Conservation (phyloP, 2,888 invertebrate genomes). For the Drosophila meridionalis region DNA sequence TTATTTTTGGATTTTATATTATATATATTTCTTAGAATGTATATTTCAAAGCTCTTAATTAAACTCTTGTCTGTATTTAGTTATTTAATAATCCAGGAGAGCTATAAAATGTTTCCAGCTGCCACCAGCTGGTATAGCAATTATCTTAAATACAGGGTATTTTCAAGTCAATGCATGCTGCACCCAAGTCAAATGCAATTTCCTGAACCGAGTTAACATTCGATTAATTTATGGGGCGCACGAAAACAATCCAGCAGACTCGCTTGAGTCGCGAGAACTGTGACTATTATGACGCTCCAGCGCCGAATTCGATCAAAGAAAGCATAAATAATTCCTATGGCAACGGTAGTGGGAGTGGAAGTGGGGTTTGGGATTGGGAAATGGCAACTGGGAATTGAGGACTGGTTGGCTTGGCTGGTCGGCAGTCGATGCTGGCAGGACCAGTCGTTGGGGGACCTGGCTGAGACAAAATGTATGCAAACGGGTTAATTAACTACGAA, state of each 20-base stretch:
- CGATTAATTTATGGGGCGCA: slow-evolving; percentile 70
- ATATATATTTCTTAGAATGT: neutral
- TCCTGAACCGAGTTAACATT: slow-evolving; percentile 60
- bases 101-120: neutral
- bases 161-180: neutral
- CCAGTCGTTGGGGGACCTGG: slow-evolving; percentile 43
- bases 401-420: slow-evolving; percentile 1
- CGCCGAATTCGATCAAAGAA: slow-evolving; percentile 78
- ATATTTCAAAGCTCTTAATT: neutral
- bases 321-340: slow-evolving; percentile 75
- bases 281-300: slow-evolving; percentile 74
- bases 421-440: slow-evolving; percentile 36
- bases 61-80: neutral
- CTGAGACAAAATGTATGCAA: slow-evolving; percentile 74
- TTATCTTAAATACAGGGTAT: slow-evolving; percentile 20
- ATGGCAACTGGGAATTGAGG: slow-evolving; percentile 38
- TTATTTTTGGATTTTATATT: neutral
- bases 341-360: slow-evolving; percentile 34
- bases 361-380: slow-evolving; percentile 6
- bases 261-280: slow-evolving; percentile 32
- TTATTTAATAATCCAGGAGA: neutral
- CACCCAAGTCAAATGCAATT: slow-evolving; percentile 58
- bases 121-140: neutral
- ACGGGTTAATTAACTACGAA: slow-evolving; percentile 81
- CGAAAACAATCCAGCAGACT: slow-evolving; percentile 66